Conservation (phyloP, 2,113 vertebrate species). For the Corythornis madagascariensis region DNA sequence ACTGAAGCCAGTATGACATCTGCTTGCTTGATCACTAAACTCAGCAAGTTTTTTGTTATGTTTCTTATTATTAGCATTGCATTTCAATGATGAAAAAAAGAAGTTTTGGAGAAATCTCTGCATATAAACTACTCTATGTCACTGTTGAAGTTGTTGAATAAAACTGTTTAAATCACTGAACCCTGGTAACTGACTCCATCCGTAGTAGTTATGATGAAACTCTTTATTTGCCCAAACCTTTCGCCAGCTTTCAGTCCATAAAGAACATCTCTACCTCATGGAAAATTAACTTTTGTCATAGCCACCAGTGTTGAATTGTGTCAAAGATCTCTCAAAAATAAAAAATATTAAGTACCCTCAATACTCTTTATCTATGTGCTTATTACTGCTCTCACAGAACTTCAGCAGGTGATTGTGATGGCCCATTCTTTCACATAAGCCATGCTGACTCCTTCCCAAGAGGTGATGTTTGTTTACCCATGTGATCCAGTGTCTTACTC, state of each 20-base stretch:
- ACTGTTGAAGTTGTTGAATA: not conserved
- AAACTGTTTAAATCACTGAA: not conserved
- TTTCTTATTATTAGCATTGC: not conserved
- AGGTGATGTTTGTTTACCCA: too few species aligned
- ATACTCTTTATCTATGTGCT: too few species aligned
- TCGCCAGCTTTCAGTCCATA: too few species aligned
- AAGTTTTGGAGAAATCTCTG: not conserved
- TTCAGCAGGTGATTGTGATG: too few species aligned
- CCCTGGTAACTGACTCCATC: not conserved
- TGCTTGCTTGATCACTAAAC: not conserved
- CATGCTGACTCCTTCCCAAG: too few species aligned
- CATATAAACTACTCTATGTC: not conserved
- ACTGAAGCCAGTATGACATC: not conserved
- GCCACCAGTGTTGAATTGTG: too few species aligned
- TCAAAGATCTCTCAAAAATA: too few species aligned
- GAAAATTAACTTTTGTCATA: too few species aligned
- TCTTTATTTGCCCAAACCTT: not conserved
- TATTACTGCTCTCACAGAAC: too few species aligned
- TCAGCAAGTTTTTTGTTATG: not conserved
- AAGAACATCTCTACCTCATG: too few species aligned
- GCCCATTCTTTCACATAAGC: too few species aligned
- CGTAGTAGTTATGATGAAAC: not conserved
- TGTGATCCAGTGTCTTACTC: not conserved
- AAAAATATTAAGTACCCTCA: too few species aligned
- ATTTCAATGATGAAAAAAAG: not conserved